Percentiles rank a stretch among this genome's conserved stretches.
phyloP scores from a whole-genome alignment of 53 echinoderm and acorn worm species.

The Mesocentrotus franciscanus region DNA sequence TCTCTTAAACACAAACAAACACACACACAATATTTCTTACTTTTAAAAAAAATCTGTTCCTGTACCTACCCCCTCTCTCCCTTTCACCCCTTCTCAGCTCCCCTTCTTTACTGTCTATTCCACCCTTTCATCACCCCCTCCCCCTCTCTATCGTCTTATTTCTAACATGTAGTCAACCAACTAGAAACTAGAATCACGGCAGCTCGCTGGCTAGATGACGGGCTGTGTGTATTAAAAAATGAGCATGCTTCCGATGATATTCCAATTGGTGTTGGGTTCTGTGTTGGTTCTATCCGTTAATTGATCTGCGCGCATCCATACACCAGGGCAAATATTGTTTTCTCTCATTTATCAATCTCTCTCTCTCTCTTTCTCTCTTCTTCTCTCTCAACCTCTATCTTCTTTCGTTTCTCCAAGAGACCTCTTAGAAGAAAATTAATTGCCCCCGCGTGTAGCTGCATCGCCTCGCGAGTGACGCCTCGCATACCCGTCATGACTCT shows the following conservation, averaged over 20 bases:
- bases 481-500: conserved; percentile 25
- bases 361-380: background rate
- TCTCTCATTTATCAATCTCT: background rate
- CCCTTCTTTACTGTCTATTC: background rate
- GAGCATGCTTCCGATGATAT: conserved; percentile 35
- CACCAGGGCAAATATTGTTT: conserved; percentile 14
- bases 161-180: background rate
- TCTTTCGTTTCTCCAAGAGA: background rate
- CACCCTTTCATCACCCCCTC: background rate
- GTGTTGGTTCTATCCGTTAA: conserved; percentile 51
- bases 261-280: conserved; percentile 50
- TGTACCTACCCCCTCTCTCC: background rate
- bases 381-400: background rate
- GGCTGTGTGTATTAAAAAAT: conserved; percentile 18
- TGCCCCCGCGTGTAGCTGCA: conserved; percentile 40
- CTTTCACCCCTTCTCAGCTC: background rate
- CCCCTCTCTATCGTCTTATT: background rate
- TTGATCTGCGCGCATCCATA: conserved; percentile 42
- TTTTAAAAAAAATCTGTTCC: background rate
- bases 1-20: too few relatives aligned
- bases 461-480: conserved; percentile 44
- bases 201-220: background rate
- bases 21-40: too few relatives aligned
- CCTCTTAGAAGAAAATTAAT: conserved; percentile 38
- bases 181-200: background rate